A percentile compares a stretch with the other conserved stretches of the same genome.
Conservation (phyloP, 1,140 invertebrate species). For the Pectinophora gossypiella region DNA sequence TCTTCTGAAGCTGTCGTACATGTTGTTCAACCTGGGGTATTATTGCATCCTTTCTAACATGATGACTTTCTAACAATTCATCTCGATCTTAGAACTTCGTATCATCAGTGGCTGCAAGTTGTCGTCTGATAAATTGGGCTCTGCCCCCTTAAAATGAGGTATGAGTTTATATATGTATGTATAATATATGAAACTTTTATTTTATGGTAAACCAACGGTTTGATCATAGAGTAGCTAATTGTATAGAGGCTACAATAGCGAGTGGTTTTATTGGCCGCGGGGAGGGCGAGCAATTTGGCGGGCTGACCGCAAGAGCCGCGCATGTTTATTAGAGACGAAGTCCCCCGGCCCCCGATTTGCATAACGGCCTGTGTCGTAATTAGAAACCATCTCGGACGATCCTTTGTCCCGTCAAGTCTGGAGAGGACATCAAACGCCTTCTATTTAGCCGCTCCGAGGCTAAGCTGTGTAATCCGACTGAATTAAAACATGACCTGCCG, state of each 20-base stretch:
- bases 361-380: slow-evolving; percentile 69
- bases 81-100: too few species aligned
- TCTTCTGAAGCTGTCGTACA: too few species aligned
- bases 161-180: too few species aligned
- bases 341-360: slow-evolving; percentile 47
- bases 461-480: slow-evolving; percentile 45
- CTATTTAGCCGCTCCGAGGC: slow-evolving; percentile 47
- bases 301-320: slow-evolving; percentile 57
- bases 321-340: slow-evolving; percentile 69
- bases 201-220: not conserved
- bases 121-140: too few species aligned
- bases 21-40: too few species aligned
- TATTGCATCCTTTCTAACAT: too few species aligned
- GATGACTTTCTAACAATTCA: too few species aligned
- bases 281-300: slow-evolving; percentile 55
- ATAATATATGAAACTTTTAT: too few species aligned
- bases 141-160: too few species aligned
- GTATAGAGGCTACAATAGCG: slow-evolving; percentile 37
- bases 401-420: slow-evolving; percentile 60
- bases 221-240: slow-evolving; percentile 51
- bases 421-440: slow-evolving; percentile 48
- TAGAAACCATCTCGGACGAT: slow-evolving; percentile 68
- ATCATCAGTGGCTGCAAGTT: too few species aligned
- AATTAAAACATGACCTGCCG: slow-evolving; percentile 34
- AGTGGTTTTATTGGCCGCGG: slow-evolving; percentile 52